Evolutionary conservation across 2,888 invertebrate species (phyloP).

Genomic region (Zaprionus bogoriensis): DNA sequence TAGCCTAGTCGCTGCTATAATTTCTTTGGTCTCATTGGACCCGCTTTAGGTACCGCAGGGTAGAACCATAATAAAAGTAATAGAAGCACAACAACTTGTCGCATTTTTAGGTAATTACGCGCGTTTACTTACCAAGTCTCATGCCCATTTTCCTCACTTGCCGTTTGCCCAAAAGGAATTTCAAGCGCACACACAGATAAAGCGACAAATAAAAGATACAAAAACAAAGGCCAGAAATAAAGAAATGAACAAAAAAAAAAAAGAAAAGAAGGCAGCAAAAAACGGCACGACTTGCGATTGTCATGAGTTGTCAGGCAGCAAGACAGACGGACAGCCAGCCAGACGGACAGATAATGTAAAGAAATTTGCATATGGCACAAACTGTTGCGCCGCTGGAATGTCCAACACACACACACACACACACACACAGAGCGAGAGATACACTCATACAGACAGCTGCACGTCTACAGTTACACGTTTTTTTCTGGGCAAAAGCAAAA

Average conservation of each 20-base stretch:
- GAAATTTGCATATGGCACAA: slow-evolving; percentile 74
- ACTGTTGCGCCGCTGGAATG: slow-evolving; percentile 75
- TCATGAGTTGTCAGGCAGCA: slow-evolving; percentile 63
- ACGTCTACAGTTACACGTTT: slow-evolving; percentile 43
- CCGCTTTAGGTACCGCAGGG: slow-evolving; percentile 12
- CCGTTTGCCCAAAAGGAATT: slow-evolving; percentile 62
- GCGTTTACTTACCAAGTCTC: slow-evolving; percentile 53
- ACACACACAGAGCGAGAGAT: slow-evolving; percentile 10
- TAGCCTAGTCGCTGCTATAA: background rate
- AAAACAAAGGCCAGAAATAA: slow-evolving; percentile 3
- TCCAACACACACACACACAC: slow-evolving; percentile 39
- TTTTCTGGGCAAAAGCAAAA: slow-evolving; percentile 42
- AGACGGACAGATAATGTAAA: slow-evolving; percentile 63
- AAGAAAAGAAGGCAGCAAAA: slow-evolving; percentile 27
- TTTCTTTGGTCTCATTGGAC: too few species aligned
- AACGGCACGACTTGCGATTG: slow-evolving; percentile 67
- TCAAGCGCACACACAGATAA: slow-evolving; percentile 49
- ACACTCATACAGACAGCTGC: slow-evolving; percentile 4
- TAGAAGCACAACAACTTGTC: slow-evolving; percentile 55
- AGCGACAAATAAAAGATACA: slow-evolving; percentile 27
- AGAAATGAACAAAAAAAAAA: slow-evolving; percentile 4
- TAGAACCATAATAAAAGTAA: slow-evolving; percentile 12
- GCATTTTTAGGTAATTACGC: slow-evolving; percentile 75
- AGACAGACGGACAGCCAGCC: slow-evolving; percentile 24
- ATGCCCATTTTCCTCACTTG: slow-evolving; percentile 33